Conservation (phyloP, 1,140 invertebrate genomes). For the Formica exsecta region DNA sequence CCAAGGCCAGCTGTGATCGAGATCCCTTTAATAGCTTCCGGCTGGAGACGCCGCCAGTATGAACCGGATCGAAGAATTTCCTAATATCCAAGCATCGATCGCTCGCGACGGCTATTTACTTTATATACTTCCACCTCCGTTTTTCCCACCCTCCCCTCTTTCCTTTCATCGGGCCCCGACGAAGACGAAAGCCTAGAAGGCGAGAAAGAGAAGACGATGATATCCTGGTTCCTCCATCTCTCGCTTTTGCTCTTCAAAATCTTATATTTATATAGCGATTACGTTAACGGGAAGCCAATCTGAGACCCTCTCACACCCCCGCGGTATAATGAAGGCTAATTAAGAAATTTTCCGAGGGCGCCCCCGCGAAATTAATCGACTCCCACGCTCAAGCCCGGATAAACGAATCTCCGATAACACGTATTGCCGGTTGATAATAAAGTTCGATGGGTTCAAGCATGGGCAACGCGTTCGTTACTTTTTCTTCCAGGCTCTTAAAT, state of each 20-base stretch:
- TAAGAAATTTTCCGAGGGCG: conserved; percentile 61
- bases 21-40: conserved; percentile 54
- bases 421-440: conserved; percentile 63
- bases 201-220: background rate
- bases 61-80: conserved; percentile 60
- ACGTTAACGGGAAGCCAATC: conserved; percentile 53
- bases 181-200: background rate
- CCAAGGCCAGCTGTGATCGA: conserved; percentile 30
- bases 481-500: conserved; percentile 54
- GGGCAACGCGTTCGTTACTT: conserved; percentile 49
- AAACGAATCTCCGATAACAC: conserved; percentile 63
- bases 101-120: conserved; percentile 51
- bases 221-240: background rate
- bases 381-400: conserved; percentile 4
- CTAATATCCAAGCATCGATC: conserved; percentile 59
- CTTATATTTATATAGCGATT: conserved; percentile 56
- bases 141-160: background rate
- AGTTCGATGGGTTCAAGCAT: conserved; percentile 41
- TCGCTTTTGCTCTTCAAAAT: background rate
- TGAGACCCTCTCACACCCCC: background rate
- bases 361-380: conserved; percentile 53
- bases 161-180: background rate
- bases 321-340: conserved; percentile 67
- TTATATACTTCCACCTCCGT: conserved; percentile 18
- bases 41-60: conserved; percentile 6